phyloP scores from a whole-genome alignment of 2,113 vertebrate genomes.

The Mesitornis unicolor region DNA sequence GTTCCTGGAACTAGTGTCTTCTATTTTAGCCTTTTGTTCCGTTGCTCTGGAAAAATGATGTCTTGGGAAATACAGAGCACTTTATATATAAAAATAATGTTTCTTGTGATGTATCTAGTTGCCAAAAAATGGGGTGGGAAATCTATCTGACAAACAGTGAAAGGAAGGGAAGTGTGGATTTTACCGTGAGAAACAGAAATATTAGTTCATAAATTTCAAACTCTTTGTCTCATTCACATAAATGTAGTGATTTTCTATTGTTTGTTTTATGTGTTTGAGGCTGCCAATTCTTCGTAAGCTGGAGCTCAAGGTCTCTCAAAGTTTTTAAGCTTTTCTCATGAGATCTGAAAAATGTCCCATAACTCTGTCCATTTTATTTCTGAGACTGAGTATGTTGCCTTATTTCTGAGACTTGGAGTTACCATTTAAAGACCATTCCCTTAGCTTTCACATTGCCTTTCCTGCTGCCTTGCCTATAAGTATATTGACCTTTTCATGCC shows the following conservation, averaged over 20 bases:
- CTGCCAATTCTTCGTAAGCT: neutral
- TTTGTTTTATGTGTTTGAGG: neutral
- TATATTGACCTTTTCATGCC: neutral
- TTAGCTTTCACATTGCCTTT: neutral
- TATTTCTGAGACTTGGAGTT: neutral
- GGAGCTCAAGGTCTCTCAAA: neutral
- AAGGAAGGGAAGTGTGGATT: neutral
- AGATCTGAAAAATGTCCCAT: neutral
- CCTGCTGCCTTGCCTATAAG: neutral
- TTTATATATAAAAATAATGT: neutral
- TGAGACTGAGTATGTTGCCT: neutral
- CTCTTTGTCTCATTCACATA: neutral
- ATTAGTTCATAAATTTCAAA: neutral
- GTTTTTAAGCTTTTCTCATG: neutral
- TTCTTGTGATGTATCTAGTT: neutral
- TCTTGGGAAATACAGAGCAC: neutral
- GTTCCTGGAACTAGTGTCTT: neutral
- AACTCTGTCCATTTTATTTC: neutral
- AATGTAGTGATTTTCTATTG: neutral
- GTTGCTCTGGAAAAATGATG: neutral
- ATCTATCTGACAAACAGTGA: neutral
- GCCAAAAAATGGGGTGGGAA: neutral
- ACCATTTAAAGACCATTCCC: neutral
- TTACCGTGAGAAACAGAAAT: neutral
- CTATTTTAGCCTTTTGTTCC: neutral